Evolutionary conservation across 2,797 vertebrate genomes (phyloP), one percentile per base, ranked within the genome.

Genomic region (Streptopelia turtur): DNA sequence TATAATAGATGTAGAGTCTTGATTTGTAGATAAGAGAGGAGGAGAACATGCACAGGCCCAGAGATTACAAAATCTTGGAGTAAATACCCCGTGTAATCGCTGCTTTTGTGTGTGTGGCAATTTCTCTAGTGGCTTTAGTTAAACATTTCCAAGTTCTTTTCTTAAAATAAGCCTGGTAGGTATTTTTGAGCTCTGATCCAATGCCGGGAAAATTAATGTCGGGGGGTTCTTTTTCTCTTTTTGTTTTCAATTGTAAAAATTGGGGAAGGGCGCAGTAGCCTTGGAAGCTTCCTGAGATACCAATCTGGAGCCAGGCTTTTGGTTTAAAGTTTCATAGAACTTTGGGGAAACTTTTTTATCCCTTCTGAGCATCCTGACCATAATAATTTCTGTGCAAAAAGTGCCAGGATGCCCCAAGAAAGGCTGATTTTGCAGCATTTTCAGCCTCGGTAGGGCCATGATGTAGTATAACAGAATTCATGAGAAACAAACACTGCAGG

Each of bases 111-210:
- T 25, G 65, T 11, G 14, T 50, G 55, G 70, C 59, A 76, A 2
- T 69, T 33, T 63, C 59, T 83, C 31, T 37, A 22, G 68, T 59
- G 82, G 43, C 22, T 70, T 82, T 80, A 66, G 91, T 93, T 93
- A 84, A 90, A 84, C 47, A 87, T 89, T 93, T 55, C 84, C 77
- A 59, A 90, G 37, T 13, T 76, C 47, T n/a, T 82, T 87, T 55
- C 87, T 94, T 69, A 50, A 89, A 90, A 89, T 90, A 43, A 76
- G 28, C 23, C 70, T 10, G 70, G 24, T 56, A 24, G 89, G 63
- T 39, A 37, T 76, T 92, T 89, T 66, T 15, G 37, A 79, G 63
- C 78, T 87, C 47, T 24, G 84, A 63, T 92, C 70, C 45, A 59
- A 59, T 84, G 81, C 89, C 82, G 37, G 45, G 20, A 85, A 92